phyloP scores from a whole-genome alignment of 2,888 invertebrate species.

The Cataglyphis livida region DNA sequence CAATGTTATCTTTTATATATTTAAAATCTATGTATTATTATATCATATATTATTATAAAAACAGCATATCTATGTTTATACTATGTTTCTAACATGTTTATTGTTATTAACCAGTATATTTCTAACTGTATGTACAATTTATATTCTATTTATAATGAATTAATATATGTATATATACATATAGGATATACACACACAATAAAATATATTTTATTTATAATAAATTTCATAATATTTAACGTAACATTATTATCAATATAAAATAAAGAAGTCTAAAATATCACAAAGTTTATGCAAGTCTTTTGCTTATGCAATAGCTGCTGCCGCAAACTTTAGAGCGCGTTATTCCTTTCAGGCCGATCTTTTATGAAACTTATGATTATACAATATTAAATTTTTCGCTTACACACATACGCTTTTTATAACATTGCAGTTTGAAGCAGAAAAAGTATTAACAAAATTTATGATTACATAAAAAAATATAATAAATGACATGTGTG shows the following conservation, averaged over 20 bases:
- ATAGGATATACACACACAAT: neutral
- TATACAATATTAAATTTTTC: slow-evolving; percentile 28
- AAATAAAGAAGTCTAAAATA: slow-evolving; percentile 30
- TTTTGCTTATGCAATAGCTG: slow-evolving; percentile 7
- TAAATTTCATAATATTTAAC: slow-evolving; percentile 13
- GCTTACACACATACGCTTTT: neutral
- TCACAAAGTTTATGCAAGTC: slow-evolving; percentile 21
- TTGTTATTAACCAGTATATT: too few relatives aligned
- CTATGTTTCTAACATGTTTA: neutral
- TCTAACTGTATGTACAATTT: neutral
- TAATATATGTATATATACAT: neutral
- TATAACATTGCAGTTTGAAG: neutral
- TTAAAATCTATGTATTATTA: neutral
- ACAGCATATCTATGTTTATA: neutral
- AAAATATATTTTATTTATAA: neutral
- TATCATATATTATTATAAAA: neutral
- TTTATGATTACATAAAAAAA: neutral
- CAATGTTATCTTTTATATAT: neutral
- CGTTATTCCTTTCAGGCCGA: slow-evolving; percentile 31
- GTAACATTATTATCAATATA: slow-evolving; percentile 12
- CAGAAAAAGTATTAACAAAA: neutral
- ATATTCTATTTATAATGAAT: neutral
- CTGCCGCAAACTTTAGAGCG: slow-evolving; percentile 30
- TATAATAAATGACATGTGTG: neutral
- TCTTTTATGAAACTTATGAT: slow-evolving; percentile 26